Conservation (phyloP, 2,888 invertebrate genomes). For the Chironomus riparius region DNA sequence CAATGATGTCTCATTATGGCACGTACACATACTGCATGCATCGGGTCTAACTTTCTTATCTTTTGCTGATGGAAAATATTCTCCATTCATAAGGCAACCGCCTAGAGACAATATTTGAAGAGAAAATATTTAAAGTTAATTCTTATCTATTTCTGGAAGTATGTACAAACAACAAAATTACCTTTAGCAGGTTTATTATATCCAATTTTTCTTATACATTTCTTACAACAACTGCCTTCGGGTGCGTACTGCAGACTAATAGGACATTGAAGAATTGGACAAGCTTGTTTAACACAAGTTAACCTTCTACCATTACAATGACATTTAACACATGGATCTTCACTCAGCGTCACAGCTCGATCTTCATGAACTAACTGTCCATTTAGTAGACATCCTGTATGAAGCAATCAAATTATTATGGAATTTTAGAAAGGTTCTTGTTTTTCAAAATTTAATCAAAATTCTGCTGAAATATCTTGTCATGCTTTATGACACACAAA, state of each 20-base stretch:
- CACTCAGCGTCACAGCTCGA: slow-evolving; percentile 67
- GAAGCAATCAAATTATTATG: slow-evolving; percentile 28
- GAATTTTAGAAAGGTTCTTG: too few relatives aligned
- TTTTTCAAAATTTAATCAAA: too few relatives aligned
- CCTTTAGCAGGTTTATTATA: slow-evolving; percentile 31
- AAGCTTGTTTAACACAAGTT: slow-evolving; percentile 74
- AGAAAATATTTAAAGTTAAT: neutral
- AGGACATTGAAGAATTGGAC: slow-evolving; percentile 81
- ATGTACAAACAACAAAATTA: slow-evolving; percentile 29
- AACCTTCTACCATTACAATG: slow-evolving; percentile 62
- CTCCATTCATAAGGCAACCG: slow-evolving; percentile 20
- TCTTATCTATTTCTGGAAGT: neutral
- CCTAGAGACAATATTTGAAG: slow-evolving; percentile 2
- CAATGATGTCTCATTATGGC: slow-evolving; percentile 67
- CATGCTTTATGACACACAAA: too few relatives aligned
- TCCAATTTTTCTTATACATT: slow-evolving; percentile 41
- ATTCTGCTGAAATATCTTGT: too few relatives aligned
- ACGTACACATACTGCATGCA: slow-evolving; percentile 80
- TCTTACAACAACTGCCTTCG: slow-evolving; percentile 66
- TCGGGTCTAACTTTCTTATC: slow-evolving; percentile 12
- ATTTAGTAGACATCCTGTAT: slow-evolving; percentile 70
- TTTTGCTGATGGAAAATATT: slow-evolving; percentile 4
- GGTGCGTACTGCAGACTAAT: slow-evolving; percentile 56
- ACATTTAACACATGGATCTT: slow-evolving; percentile 81
- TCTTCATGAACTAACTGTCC: slow-evolving; percentile 74